phyloP scores from a whole-genome alignment of 2,888 invertebrate species.

The Synergus japonicus region DNA sequence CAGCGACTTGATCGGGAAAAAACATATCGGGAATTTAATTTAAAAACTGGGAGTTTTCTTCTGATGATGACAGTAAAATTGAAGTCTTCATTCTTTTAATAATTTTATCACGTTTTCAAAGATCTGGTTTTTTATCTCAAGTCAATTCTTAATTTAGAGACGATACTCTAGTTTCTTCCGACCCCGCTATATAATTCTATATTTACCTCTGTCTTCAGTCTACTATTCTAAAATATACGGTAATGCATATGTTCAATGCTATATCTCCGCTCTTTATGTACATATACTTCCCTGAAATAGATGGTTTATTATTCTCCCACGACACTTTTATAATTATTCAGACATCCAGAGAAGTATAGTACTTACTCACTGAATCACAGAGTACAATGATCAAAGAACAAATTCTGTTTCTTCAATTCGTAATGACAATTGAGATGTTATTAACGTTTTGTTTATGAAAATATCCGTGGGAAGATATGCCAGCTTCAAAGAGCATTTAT shows the following conservation, averaged over 20 bases:
- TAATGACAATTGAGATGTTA: no score
- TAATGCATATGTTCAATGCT: neutral
- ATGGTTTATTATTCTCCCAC: neutral
- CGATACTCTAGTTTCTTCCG: slow-evolving; percentile 2
- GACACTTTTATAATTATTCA: neutral
- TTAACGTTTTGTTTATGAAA: no score
- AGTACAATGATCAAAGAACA: no score
- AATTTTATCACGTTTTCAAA: neutral
- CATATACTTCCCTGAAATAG: neutral
- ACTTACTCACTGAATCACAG: no score
- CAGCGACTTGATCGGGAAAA: no score
- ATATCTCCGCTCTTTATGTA: neutral
- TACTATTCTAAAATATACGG: neutral
- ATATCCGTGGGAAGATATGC: no score
- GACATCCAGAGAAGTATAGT: neutral
- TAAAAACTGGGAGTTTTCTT: no score
- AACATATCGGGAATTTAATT: no score
- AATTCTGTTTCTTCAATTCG: no score
- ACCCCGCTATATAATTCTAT: neutral
- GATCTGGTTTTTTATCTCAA: slow-evolving; percentile 1
- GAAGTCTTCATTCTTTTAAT: no score
- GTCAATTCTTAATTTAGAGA: neutral
- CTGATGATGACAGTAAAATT: no score
- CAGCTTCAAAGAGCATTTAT: no score
- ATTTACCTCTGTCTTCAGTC: slow-evolving; percentile 7